Evolutionary conservation across 2,113 vertebrate genomes (phyloP), one percentile per base, ranked within the genome.

Genomic region (Sinocyclocheilus anophthalmus): DNA sequence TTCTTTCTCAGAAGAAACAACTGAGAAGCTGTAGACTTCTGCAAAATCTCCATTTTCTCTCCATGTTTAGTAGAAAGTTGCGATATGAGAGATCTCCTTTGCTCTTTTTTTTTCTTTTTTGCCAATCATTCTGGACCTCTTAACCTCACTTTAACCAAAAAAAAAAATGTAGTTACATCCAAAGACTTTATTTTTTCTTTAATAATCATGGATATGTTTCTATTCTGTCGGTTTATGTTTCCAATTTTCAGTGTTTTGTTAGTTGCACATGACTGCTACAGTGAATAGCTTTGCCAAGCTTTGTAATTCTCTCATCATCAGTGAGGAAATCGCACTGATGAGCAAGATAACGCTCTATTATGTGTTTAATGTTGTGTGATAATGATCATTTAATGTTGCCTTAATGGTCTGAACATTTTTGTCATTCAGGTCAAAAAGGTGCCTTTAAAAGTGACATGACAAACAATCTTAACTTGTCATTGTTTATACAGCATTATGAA

Each of bases 321-420:
- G 18, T n/a, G 22, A 76, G 55, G 48, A 85, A 72, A 57, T 53
- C 67, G 22, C 70, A 20, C 22, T 24, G 69, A 83, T 80, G 50
- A 86, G 73, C 81, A 76, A 73, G 53, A 81, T 69, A 81, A 86
- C 13, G 33, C 22, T 61, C 87, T 76, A 70, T 88, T 76, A 83
- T 85, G 72, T 78, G 70, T 76, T 59, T 85, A 85, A 88, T 77
- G 72, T 84, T 26, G 81, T 67, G 77, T 53, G 11, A 76, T 81
- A 75, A 81, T 81, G 83, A 83, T 24, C 42, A 1, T 50, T 86
- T 88, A 88, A 88, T 86, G 87, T 79, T 84, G 70, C 82, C 85
- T 86, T 81, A 84, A 86, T 80, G 69, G 20, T 84, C 26, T 39
- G 11, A 67, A 26, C 4, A 33, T 84, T 73, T 83, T 73, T 59